Evolutionary conservation across 2,888 invertebrate genomes (phyloP).

Genomic region (Troides helena): DNA sequence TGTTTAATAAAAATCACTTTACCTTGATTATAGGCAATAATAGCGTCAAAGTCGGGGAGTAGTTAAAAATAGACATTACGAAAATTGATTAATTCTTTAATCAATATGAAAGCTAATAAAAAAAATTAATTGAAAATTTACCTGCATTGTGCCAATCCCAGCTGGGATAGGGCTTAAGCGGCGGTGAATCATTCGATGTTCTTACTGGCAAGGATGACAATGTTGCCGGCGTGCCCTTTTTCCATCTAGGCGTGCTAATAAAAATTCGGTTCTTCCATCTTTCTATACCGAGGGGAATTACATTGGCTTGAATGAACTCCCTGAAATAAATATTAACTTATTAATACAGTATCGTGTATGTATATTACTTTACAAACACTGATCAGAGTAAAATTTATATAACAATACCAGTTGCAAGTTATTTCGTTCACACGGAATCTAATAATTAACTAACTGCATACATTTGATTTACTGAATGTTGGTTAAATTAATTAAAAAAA

Average conservation of each 20-base stretch:
- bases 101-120: neutral
- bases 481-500: too few relatives aligned
- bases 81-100: neutral
- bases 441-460: too few relatives aligned
- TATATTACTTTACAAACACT: neutral
- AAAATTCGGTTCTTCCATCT: slow-evolving; percentile 85
- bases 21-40: too few relatives aligned
- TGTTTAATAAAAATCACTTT: neutral
- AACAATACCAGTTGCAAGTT: neutral
- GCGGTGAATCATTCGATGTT: slow-evolving; percentile 78
- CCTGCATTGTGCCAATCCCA: slow-evolving; percentile 85
- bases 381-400: neutral
- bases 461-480: too few relatives aligned
- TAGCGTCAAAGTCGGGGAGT: too few relatives aligned
- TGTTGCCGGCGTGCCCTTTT: slow-evolving; percentile 86
- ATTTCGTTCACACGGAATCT: too few relatives aligned
- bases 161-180: slow-evolving; percentile 85
- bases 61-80: neutral
- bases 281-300: slow-evolving; percentile 87
- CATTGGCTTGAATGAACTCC: slow-evolving; percentile 85
- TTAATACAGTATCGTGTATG: neutral
- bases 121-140: slow-evolving; percentile 33
- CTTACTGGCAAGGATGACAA: slow-evolving; percentile 82
- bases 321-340: slow-evolving; percentile 45
- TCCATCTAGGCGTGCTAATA: slow-evolving; percentile 88